Evolutionary conservation across 1,140 invertebrate genomes (phyloP), one percentile per base, ranked within the genome.

Genomic region (Zaprionus tsacasi): DNA sequence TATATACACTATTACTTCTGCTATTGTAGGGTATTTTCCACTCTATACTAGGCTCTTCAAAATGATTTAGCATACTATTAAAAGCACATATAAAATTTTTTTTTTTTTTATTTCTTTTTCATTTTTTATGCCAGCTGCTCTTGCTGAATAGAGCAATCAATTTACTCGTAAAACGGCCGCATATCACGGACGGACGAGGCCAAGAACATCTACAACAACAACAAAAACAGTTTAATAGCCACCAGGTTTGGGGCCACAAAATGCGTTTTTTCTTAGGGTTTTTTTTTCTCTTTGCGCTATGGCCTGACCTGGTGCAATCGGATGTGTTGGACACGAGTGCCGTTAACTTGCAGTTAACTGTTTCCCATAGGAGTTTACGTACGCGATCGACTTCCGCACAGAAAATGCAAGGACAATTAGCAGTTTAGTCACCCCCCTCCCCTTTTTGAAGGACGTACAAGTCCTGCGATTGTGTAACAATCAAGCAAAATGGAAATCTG

Each of bases 101-200:
- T 40, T 45, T 45, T 56, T 33, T 38, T 21, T 40, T 17, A 13
- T 15, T 58, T 25, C 17, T n/a, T 40, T n/a, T 58, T 25, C 38
- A 58, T 58, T 40, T 58, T 58, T 36, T 58, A 36, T 40, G 38
- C 36, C 56, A 58, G 36, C 56, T 58, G 56, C 12, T 40, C 17
- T 38, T 36, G 38, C 35, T 40, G 40, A 58, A 58, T 58, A 58
- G 17, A 58, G 56, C 56, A 58, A 58, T 58, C 36, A 58, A 58
- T 58, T 58, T 58, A 40, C 35, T 58, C 38, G 40, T 38, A 25
- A 58, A 58, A 36, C 56, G 36, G 21, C 56, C 15, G 45, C 45
- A 50, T n/a, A 45, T 45, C 40, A 45, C 17, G 45, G 45, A 45
- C 17, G 45, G 45, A 50, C 17, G 17, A 17, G 17, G 11, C 38